These are phyloP conservation scores for Mastacembelus armatus DNA, from an alignment of 2,797 vertebrate genomes.

Conservation along the genomic window DNA sequence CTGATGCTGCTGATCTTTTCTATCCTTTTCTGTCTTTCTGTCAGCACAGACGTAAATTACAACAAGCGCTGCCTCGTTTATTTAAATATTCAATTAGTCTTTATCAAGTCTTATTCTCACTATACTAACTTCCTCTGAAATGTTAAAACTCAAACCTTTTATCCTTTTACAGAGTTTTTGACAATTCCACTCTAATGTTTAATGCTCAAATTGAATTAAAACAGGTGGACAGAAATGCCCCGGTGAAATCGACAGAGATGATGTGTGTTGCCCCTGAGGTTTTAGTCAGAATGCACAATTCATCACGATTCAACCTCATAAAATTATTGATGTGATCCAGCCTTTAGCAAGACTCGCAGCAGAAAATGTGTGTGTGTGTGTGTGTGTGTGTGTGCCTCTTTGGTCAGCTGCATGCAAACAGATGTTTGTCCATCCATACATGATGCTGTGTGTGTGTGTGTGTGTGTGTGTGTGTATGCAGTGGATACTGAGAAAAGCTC, in stretches of 20 bases:
- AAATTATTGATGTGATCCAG: conserved; percentile 25
- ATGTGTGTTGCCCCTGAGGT: conserved; percentile 11
- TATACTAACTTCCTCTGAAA: background rate
- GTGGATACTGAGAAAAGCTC: conserved; percentile 8
- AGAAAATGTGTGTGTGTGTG: conserved; percentile 9
- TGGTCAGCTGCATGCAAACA: conserved; percentile 8
- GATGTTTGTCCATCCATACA: background rate
- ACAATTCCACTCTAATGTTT: background rate
- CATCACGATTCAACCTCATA: conserved; percentile 52
- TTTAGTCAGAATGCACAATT: conserved; percentile 27
- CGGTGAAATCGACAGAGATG: background rate
- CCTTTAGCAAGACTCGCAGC: conserved; percentile 42
- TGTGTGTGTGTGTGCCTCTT: conserved; percentile 8
- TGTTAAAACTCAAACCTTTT: background rate
- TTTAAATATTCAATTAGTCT: background rate
- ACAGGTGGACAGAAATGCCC: conserved; percentile 11
- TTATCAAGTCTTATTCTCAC: too few species aligned
- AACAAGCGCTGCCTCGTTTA: too few species aligned
- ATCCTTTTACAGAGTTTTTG: background rate
- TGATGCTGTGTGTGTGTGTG: background rate
- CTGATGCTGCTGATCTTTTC: too few species aligned
- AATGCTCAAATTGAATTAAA: background rate
- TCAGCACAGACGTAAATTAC: too few species aligned
- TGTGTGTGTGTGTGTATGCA: background rate
- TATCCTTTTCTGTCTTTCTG: too few species aligned